A percentile compares a stretch with the other conserved stretches of the same genome.
These are phyloP conservation scores for Tenthredo mesomela DNA, from an alignment of 2,888 invertebrate genomes.

Conservation along the genomic window DNA sequence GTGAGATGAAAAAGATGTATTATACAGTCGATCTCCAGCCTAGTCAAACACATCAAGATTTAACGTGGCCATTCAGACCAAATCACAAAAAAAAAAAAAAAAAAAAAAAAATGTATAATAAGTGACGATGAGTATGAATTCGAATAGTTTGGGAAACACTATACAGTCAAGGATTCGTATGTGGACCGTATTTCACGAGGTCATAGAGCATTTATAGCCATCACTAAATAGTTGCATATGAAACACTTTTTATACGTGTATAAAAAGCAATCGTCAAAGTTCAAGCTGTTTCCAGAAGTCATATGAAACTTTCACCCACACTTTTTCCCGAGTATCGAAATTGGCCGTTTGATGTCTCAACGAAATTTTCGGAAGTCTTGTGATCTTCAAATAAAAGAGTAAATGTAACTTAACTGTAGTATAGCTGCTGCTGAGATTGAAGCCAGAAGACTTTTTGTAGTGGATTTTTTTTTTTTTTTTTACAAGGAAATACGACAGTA, in stretches of 20 bases:
- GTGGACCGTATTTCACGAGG: not conserved
- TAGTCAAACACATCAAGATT: not conserved
- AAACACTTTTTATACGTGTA: not conserved
- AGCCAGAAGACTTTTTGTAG: not conserved
- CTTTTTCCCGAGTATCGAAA: not conserved
- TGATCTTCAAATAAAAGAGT: constrained; percentile 1
- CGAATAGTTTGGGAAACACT: not conserved
- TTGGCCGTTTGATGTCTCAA: not conserved
- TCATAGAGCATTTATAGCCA: not conserved
- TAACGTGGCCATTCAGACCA: not conserved
- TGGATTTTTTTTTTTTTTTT: not conserved
- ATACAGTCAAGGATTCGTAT: not conserved
- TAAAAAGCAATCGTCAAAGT: not conserved
- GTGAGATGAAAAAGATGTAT: not conserved
- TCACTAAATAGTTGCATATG: not conserved
- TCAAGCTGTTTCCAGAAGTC: not conserved
- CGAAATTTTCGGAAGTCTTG: not conserved
- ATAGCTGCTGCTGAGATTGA: not conserved
- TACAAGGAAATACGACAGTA: not conserved
- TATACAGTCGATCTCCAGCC: not conserved
- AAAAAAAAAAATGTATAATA: not conserved
- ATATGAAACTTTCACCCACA: not conserved
- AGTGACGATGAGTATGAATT: not conserved
- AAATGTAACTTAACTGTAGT: not conserved
- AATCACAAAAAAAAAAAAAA: too few species aligned